Base-by-base conservation (phyloP, 2,888 invertebrate species). In the Cerceris ruficornis region DNA sequence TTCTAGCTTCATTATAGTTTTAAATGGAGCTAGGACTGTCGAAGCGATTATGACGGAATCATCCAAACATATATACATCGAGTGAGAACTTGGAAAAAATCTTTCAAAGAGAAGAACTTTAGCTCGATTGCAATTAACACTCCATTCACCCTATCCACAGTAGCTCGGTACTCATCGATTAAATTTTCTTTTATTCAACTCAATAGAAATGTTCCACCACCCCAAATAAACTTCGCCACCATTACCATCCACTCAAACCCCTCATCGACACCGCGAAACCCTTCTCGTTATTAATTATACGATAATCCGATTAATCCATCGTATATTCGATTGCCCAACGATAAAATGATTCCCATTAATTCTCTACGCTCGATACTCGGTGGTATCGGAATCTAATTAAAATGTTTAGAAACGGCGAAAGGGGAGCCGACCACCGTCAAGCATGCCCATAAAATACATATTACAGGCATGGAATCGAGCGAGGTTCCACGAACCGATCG, bases 401-500 rank as follows among this genome's bases (percentile, higher is more conserved):
- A 74, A 68, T 28, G 54, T 54, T 13, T 41, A 43, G 43, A 54
- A 14, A 42, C 15, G 6, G 13, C 42, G 58, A 11, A 55, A 43
- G 43, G 52, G 66, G 41, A 42, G 65, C 14, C 57, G 42, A 57
- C 9, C 11, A 57, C 39, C 50, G 46, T 39, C 49, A 59, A 42
- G 42, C 11, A 17, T 39, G 42, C 41, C 43, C 60, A 55, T 39
- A 13, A 43, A 41, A 46, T 60, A 41, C 60, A 39, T 42, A 62
- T 70, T 49, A 39, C 62, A 13, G 49, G 43, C 64, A 42, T 52
- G 61, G 52, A 62, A 50, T 62, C 49, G 76, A 59, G 60, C 14
- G 13, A 54, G 66, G 62, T 77, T 64, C 60, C 71, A 65, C 39
- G 77, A 79, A 77, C 15, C 57, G 73, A 77, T 79, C 72, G 57